These are phyloP conservation scores for Amblyjoppa proteus DNA, from an alignment of 2,888 invertebrate genomes.

Conservation along the genomic window DNA sequence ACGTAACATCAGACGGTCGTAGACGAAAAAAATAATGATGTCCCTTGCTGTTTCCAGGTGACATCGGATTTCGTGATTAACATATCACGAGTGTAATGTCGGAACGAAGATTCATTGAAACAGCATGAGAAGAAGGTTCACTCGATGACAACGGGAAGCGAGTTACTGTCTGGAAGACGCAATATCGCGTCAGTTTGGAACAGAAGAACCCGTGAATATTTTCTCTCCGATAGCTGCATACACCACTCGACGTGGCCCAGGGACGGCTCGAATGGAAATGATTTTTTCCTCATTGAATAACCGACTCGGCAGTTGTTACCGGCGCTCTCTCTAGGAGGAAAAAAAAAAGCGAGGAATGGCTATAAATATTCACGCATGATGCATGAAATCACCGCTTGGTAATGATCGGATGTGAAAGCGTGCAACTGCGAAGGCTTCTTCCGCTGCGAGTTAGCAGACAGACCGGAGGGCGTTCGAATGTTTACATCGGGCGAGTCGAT, in stretches of 20 bases:
- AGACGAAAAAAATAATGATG: too few relatives aligned
- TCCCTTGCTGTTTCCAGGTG: too few relatives aligned
- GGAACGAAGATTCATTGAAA: not conserved
- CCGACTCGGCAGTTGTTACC: not conserved
- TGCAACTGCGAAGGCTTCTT: constrained; percentile 21
- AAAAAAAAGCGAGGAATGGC: constrained; percentile 25
- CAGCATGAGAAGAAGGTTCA: not conserved
- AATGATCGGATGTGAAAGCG: constrained; percentile 59
- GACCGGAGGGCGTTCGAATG: not conserved
- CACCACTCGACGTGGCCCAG: not conserved
- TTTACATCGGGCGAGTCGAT: constrained; percentile 33
- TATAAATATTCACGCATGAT: constrained; percentile 68
- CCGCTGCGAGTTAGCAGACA: constrained; percentile 15
- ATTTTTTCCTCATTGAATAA: constrained; percentile 15
- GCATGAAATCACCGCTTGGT: constrained; percentile 43
- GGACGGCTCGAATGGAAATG: not conserved
- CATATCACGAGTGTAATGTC: not conserved
- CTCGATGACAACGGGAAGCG: not conserved
- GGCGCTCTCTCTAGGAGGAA: not conserved
- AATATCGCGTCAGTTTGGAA: not conserved
- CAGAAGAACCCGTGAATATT: not conserved
- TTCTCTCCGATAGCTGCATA: not conserved
- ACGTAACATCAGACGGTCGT: too few relatives aligned
- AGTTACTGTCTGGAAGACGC: not conserved
- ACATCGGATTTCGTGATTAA: not conserved